Evolutionary conservation across 53 echinoderm and acorn worm species (phyloP).

Genomic region (Arbacia lixula): DNA sequence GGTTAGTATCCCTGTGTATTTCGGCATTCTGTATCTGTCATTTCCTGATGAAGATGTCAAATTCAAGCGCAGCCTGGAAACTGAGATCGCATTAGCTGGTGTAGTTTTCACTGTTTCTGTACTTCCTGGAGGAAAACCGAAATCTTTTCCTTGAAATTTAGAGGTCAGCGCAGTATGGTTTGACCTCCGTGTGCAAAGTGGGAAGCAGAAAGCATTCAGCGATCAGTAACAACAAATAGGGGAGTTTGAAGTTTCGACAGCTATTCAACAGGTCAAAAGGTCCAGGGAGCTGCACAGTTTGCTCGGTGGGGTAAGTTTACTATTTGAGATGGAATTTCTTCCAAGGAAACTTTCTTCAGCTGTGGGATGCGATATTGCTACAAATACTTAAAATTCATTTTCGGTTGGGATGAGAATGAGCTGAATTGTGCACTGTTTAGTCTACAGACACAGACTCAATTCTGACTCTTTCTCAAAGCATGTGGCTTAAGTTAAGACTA

Average conservation of each 20-base stretch:
- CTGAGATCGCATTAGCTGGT: not conserved
- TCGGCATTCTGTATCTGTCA: constrained; percentile 5
- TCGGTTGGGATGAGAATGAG: too few relatives aligned
- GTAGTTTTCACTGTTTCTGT: constrained; percentile 6
- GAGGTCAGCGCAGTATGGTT: constrained; percentile 18
- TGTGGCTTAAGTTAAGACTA: too few relatives aligned
- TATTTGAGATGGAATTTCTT: constrained; percentile 12
- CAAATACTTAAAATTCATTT: too few relatives aligned
- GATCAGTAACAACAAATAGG: constrained; percentile 38
- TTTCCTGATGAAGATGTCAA: constrained; percentile 37
- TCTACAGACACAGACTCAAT: too few relatives aligned
- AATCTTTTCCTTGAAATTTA: constrained; percentile 24
- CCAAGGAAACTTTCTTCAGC: constrained; percentile 2
- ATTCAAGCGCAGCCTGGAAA: not conserved
- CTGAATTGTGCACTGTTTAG: too few relatives aligned
- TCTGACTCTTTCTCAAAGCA: too few relatives aligned
- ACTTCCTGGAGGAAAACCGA: constrained; percentile 21
- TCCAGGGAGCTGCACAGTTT: not conserved
- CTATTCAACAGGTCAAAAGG: constrained; percentile 18
- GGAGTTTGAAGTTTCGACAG: not conserved
- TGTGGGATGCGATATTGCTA: too few relatives aligned
- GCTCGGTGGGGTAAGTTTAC: constrained; percentile 3
- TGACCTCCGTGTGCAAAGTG: constrained; percentile 21
- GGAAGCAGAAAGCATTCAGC: constrained; percentile 19
- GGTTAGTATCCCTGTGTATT: too few relatives aligned